Conservation (phyloP, 2,888 invertebrate species). For the Lasioglossum zephyrum region DNA sequence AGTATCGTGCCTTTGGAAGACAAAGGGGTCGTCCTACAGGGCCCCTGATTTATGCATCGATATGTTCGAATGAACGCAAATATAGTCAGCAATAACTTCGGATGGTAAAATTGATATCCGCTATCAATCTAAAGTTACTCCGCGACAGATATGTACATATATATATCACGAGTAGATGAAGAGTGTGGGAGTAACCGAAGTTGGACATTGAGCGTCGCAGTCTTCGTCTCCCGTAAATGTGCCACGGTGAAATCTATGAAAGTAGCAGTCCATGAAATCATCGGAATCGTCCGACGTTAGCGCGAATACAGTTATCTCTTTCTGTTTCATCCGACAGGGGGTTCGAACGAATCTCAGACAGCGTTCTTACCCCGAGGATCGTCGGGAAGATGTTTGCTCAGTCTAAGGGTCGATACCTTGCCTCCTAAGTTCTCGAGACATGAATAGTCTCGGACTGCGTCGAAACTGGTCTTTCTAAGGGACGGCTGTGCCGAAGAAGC, state of each 20-base stretch:
- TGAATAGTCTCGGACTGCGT: neutral
- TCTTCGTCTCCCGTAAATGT: constrained; percentile 32
- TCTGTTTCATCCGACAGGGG: neutral
- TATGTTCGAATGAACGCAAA: constrained; percentile 78
- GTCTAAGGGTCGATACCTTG: constrained; percentile 62
- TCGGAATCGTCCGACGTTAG: constrained; percentile 61
- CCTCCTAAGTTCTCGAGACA: constrained; percentile 19
- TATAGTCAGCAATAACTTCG: constrained; percentile 77
- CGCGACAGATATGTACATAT: constrained; percentile 43
- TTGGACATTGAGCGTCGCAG: constrained; percentile 43
- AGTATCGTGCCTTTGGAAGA: constrained; percentile 39
- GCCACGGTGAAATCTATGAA: constrained; percentile 51
- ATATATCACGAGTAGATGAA: constrained; percentile 28
- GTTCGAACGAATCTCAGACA: constrained; percentile 32
- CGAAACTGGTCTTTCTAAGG: neutral
- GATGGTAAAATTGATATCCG: constrained; percentile 76
- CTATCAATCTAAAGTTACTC: constrained; percentile 64
- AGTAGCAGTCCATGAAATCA: constrained; percentile 62
- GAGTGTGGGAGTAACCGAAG: constrained; percentile 29
- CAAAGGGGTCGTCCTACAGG: constrained; percentile 47
- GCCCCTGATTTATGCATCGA: constrained; percentile 73
- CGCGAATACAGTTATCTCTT: constrained; percentile 37
- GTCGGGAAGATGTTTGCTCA: constrained; percentile 71
- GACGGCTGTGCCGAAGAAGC: neutral
- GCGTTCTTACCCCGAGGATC: constrained; percentile 39